Percentiles rank a stretch among this genome's conserved stretches.
These are phyloP conservation scores for Acanthoscelides obtectus DNA, from an alignment of 2,888 invertebrate species.

Conservation along the genomic window DNA sequence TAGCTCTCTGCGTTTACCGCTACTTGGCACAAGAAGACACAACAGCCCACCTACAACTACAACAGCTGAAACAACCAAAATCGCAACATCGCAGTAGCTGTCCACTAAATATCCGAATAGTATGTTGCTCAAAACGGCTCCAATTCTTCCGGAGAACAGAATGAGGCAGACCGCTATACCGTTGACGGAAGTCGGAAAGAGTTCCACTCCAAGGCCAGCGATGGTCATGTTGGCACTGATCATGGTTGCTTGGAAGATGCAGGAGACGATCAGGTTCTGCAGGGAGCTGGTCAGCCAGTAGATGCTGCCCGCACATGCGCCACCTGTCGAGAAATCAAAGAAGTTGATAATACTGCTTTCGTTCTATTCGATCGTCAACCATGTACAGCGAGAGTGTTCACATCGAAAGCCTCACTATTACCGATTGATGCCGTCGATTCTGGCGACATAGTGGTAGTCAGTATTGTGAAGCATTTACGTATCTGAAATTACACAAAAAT, in stretches of 20 bases:
- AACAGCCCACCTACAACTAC: slow-evolving; percentile 46
- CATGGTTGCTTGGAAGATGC: slow-evolving; percentile 50
- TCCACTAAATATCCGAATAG: slow-evolving; percentile 62
- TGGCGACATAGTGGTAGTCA: no score
- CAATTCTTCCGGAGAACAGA: slow-evolving; percentile 60
- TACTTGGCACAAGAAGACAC: slow-evolving; percentile 39
- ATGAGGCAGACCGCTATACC: slow-evolving; percentile 62
- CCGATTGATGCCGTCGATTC: no score
- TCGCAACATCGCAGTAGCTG: slow-evolving; percentile 58
- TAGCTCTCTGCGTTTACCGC: slow-evolving; percentile 9
- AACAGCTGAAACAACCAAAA: slow-evolving; percentile 56
- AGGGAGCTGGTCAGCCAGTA: slow-evolving; percentile 55
- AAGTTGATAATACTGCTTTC: no score
- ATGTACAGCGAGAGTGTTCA: no score
- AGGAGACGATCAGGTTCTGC: slow-evolving; percentile 55
- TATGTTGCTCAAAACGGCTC: slow-evolving; percentile 61
- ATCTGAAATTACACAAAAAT: no score
- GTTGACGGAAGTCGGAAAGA: slow-evolving; percentile 47
- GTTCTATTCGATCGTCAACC: no score
- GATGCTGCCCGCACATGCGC: slow-evolving; percentile 55
- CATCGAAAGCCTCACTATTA: no score
- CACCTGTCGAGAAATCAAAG: slow-evolving; percentile 31
- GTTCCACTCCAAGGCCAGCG: slow-evolving; percentile 40
- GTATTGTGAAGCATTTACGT: no score
- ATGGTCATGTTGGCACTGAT: slow-evolving; percentile 49